phyloP scores from a whole-genome alignment of 2,797 vertebrate genomes.

The Macropus fuliginosus region DNA sequence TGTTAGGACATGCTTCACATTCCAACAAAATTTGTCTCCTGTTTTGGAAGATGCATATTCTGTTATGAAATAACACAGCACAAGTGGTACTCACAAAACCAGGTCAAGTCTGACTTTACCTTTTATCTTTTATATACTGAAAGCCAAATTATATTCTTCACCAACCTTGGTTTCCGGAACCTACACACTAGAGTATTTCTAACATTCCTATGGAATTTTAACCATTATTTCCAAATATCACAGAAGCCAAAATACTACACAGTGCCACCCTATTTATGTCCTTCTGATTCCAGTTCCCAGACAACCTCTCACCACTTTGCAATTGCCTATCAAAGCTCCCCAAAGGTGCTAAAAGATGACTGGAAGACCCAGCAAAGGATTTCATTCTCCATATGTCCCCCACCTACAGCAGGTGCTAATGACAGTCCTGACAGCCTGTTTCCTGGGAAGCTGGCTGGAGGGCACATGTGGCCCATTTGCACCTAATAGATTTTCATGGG shows the following conservation, averaged over 20 bases:
- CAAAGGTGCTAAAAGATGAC: constrained; percentile 11
- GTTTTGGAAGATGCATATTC: constrained; percentile 25
- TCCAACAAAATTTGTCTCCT: not conserved
- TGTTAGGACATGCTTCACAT: not conserved
- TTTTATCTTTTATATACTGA: not conserved
- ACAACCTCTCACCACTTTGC: not conserved
- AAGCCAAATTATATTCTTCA: constrained; percentile 44
- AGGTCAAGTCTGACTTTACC: constrained; percentile 7
- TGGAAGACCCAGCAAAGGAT: not conserved
- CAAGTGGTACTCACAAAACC: not conserved
- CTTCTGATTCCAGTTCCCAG: not conserved
- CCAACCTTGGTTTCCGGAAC: not conserved
- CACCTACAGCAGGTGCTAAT: not conserved
- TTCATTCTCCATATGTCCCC: not conserved
- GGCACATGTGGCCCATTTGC: not conserved
- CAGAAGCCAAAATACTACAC: not conserved
- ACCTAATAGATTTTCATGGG: not conserved
- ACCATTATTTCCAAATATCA: not conserved
- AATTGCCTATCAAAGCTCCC: not conserved
- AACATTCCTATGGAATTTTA: constrained; percentile 6
- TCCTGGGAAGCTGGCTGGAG: not conserved
- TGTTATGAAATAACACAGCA: not conserved
- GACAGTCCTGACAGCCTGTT: not conserved
- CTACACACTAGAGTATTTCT: not conserved
- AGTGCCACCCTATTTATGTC: not conserved